Conservation (phyloP, 2,113 vertebrate genomes). For the Baryphthengus martii region DNA sequence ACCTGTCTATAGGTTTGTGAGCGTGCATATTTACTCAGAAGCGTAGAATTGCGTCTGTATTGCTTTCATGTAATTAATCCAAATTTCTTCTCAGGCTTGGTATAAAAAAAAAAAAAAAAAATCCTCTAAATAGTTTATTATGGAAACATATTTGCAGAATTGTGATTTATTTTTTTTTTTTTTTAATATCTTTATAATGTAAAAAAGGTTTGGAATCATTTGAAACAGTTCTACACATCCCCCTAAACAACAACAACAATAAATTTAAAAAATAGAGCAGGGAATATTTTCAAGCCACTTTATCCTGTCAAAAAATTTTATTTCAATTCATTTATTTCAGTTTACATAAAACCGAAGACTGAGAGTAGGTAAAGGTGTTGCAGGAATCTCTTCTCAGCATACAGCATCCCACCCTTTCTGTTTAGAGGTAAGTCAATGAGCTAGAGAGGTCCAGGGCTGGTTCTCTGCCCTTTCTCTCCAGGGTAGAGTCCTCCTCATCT, state of each 20-base stretch:
- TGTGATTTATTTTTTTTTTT: neutral
- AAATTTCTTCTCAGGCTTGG: neutral
- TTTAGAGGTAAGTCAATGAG: neutral
- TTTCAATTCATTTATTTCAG: neutral
- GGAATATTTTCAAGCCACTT: neutral
- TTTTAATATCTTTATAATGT: neutral
- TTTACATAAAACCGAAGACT: neutral
- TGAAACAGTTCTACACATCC: neutral
- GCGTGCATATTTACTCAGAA: neutral
- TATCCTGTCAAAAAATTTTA: neutral
- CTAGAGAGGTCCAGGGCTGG: neutral
- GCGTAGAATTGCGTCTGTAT: neutral
- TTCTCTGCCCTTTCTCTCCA: neutral
- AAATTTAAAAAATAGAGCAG: neutral
- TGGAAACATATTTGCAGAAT: neutral
- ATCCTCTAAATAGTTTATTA: neutral
- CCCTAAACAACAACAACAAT: no score
- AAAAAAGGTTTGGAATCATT: neutral
- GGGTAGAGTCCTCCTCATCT: neutral
- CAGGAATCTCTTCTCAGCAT: neutral
- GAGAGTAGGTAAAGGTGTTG: neutral
- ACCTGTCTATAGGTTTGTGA: neutral
- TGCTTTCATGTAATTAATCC: neutral
- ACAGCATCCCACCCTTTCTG: rapidly evolving
- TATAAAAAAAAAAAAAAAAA: neutral